phyloP scores from a whole-genome alignment of 2,797 vertebrate genomes.

The Dryobates pubescens region DNA sequence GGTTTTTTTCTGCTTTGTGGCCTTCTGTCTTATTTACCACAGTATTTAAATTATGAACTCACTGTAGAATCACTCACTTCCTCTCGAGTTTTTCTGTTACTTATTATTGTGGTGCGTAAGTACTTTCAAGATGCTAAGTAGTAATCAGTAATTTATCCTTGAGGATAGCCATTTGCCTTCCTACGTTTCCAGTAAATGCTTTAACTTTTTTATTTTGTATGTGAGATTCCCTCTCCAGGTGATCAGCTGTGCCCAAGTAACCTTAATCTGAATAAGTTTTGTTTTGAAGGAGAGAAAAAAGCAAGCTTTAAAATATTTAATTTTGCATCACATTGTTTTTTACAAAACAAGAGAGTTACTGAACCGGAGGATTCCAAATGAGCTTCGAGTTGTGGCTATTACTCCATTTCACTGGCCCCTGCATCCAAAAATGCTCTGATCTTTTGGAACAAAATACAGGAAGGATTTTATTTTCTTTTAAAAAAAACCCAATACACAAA shows the following conservation, averaged over 20 bases:
- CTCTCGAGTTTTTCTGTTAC: not conserved
- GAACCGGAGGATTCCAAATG: not conserved
- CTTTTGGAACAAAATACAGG: not conserved
- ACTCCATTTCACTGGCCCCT: not conserved
- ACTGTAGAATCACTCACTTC: not conserved
- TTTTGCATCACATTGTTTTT: not conserved
- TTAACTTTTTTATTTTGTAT: not conserved
- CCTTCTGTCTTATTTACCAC: not conserved
- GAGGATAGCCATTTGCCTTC: not conserved
- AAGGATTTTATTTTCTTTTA: not conserved
- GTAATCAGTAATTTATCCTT: not conserved
- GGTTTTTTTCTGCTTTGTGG: not conserved
- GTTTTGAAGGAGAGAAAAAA: not conserved
- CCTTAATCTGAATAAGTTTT: not conserved
- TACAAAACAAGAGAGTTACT: not conserved
- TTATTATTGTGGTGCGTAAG: not conserved
- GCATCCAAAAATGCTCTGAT: not conserved
- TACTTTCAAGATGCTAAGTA: not conserved
- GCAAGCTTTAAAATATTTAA: not conserved
- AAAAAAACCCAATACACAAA: not conserved
- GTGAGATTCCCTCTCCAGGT: not conserved
- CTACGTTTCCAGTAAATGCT: not conserved
- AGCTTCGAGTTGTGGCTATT: not conserved
- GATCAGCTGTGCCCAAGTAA: not conserved
- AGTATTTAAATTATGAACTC: not conserved